Conservation (phyloP, 2,797 vertebrate genomes). For the Platyrinchus mystaceus region DNA sequence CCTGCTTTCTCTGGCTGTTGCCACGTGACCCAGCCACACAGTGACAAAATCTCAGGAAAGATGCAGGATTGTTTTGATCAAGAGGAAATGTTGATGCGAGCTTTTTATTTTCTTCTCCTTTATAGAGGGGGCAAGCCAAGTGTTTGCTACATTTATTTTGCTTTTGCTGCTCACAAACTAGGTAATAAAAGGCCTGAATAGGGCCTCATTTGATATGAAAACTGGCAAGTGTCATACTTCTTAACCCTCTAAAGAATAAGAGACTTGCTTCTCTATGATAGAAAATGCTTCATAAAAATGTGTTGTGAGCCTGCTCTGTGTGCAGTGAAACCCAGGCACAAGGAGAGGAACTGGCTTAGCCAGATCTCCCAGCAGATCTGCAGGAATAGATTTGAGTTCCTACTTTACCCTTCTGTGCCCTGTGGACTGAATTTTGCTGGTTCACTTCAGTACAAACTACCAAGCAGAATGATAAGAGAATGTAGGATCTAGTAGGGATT, state of each 20-base stretch:
- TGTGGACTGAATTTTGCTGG: background rate
- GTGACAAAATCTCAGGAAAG: background rate
- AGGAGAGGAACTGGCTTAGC: background rate
- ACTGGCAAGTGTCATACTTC: background rate
- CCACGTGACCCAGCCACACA: background rate
- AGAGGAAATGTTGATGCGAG: background rate
- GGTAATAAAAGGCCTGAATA: background rate
- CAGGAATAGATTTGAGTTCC: background rate
- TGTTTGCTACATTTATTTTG: background rate
- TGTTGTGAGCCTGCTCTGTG: background rate
- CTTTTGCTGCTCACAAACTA: background rate
- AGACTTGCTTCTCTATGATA: background rate
- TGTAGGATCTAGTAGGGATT: background rate
- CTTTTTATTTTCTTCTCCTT: background rate
- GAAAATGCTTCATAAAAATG: background rate
- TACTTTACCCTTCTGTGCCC: background rate
- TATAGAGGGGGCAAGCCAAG: background rate
- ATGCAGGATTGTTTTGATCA: background rate
- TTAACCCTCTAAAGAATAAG: background rate
- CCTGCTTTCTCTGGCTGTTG: background rate
- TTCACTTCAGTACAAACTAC: background rate
- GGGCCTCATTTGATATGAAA: background rate
- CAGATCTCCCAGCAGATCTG: background rate
- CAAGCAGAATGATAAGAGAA: background rate
- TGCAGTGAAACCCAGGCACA: accelerated